Evolutionary conservation across 2,797 vertebrate genomes (phyloP).

Genomic region (Gambusia yucatana): DNA sequence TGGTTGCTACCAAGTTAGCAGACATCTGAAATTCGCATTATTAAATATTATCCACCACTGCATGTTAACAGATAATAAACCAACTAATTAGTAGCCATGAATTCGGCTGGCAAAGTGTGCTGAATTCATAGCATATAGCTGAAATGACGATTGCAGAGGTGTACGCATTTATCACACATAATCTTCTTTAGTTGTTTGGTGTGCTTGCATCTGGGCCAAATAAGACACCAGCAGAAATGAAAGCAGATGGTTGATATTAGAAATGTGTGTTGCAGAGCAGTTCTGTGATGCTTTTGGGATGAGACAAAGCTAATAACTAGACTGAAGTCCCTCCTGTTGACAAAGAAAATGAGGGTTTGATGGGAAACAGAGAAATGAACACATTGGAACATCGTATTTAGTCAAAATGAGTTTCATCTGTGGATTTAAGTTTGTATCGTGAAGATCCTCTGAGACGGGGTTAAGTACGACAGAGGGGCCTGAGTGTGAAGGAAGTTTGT

Average conservation of each 20-base stretch:
- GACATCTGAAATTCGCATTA: not conserved
- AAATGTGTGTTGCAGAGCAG: constrained; percentile 24
- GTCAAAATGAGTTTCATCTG: constrained; percentile 1
- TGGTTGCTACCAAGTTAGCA: not conserved
- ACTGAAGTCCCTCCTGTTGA: not conserved
- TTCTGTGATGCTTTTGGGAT: not conserved
- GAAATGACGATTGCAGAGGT: not conserved
- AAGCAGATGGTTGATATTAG: constrained; percentile 2
- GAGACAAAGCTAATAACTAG: constrained; percentile 12
- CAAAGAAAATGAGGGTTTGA: constrained; percentile 20
- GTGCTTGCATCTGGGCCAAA: not conserved
- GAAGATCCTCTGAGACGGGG: not conserved
- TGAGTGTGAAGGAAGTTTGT: not conserved
- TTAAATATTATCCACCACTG: not conserved
- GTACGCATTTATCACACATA: not conserved
- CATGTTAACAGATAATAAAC: not conserved
- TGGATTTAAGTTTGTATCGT: constrained; percentile 1
- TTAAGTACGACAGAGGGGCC: not conserved
- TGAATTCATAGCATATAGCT: not conserved
- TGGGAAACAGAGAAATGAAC: constrained; percentile 12
- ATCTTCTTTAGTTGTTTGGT: not conserved
- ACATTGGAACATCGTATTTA: not conserved
- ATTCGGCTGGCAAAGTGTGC: not conserved
- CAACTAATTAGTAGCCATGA: no score
- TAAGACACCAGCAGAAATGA: not conserved